A percentile compares a stretch with the other conserved stretches of the same genome.
Evolutionary conservation across 2,888 invertebrate genomes (phyloP).

Genomic region (Galeruca laticollis): DNA sequence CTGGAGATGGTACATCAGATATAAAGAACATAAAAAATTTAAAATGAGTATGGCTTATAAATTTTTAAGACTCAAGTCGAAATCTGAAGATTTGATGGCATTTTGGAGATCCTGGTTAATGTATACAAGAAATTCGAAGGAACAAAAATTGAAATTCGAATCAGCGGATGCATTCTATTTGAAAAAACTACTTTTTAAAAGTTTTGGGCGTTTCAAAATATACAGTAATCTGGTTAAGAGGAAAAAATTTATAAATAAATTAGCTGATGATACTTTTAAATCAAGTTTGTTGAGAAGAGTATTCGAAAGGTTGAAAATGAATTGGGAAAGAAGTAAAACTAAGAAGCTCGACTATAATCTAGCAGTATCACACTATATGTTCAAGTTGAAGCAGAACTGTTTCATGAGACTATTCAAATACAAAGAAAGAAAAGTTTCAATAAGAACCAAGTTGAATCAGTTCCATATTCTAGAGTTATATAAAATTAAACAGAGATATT

Average conservation of each 20-base stretch:
- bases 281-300: slow-evolving; percentile 41
- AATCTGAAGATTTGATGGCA: slow-evolving; percentile 44
- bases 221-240: slow-evolving; percentile 21
- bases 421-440: slow-evolving; percentile 21
- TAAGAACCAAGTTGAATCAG: background rate
- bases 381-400: slow-evolving; percentile 42
- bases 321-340: slow-evolving; percentile 23
- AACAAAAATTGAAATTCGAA: slow-evolving; percentile 33
- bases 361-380: slow-evolving; percentile 42
- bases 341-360: slow-evolving; percentile 42
- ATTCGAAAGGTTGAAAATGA: slow-evolving; percentile 40
- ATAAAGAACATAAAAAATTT: slow-evolving; percentile 43
- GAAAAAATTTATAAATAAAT: slow-evolving; percentile 24
- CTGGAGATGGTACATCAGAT: slow-evolving; percentile 49
- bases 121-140: slow-evolving; percentile 44
- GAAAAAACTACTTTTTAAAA: slow-evolving; percentile 36
- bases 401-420: slow-evolving; percentile 44
- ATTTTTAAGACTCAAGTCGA: slow-evolving; percentile 52
- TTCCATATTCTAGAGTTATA: background rate
- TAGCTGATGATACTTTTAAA: slow-evolving; percentile 33
- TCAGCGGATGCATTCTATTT: slow-evolving; percentile 43
- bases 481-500: slow-evolving; percentile 4
- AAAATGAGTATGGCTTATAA: slow-evolving; percentile 44
- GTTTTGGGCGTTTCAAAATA: slow-evolving; percentile 13
- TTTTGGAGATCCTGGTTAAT: slow-evolving; percentile 53